Evolutionary conservation across 2,888 invertebrate species (phyloP).

Genomic region (Chrysomela aeneicollis): DNA sequence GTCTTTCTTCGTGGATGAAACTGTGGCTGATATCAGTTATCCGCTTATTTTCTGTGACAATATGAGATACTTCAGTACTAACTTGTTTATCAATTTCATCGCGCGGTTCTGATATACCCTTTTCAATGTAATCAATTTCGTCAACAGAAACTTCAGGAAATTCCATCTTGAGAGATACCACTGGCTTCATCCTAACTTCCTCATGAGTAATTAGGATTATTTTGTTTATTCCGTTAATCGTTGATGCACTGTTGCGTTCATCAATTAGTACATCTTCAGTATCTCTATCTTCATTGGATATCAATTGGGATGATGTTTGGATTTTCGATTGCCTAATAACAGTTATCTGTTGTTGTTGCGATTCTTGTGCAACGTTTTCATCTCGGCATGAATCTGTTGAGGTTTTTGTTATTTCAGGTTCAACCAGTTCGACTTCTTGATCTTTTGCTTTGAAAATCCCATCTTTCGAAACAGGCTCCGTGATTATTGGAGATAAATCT

Average conservation of each 20-base stretch:
- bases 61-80: neutral
- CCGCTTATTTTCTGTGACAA: neutral
- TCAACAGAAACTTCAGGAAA: conserved; percentile 56
- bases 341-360: neutral
- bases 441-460: too few species aligned
- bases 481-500: too few species aligned
- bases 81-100: neutral
- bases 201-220: conserved; percentile 77
- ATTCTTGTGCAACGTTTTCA: neutral
- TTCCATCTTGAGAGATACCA: conserved; percentile 72
- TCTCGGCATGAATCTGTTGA: neutral
- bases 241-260: conserved; percentile 23
- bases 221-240: conserved; percentile 55
- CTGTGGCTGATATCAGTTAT: neutral
- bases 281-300: neutral
- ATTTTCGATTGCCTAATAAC: neutral
- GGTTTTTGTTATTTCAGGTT: neutral
- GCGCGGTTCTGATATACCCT: conserved; percentile 22
- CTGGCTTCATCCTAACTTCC: conserved; percentile 72
- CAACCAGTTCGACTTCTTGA: too few species aligned
- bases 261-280: conserved; percentile 3
- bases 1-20: neutral
- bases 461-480: too few species aligned
- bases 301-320: neutral
- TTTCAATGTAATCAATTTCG: conserved; percentile 39